Evolutionary conservation across 2,113 vertebrate species (phyloP), one percentile per base, ranked within the genome.

Genomic region (Caracal caracal): DNA sequence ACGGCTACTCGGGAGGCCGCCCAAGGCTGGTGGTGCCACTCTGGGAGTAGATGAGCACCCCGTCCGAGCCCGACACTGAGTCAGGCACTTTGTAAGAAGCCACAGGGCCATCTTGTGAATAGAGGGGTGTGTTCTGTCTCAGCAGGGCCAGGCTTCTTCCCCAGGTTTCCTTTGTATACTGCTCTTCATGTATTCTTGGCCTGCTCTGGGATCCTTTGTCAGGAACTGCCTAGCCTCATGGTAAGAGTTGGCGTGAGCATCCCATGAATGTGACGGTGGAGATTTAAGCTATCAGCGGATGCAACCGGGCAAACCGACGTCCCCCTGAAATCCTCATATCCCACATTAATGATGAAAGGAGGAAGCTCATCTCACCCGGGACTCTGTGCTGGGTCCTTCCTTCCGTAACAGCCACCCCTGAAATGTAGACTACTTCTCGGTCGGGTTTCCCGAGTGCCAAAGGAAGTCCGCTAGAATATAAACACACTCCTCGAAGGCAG

Each of bases 41-140:
- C 20, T 37, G 3, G 9, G 0, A 70, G 35, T 16, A 0, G n/a
- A n/a, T 30, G 16, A 47, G 43, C 33, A 24, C 2, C 24, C 11
- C 22, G 26, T 17, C 40, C 4, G 35, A 61, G 28, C 49, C 30
- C n/a, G 10, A 0, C 5, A 5, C 40, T 59, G 6, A 16, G n/a
- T 73, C 22, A 1, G 6, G 40, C 15, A 13, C 30, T 24, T 88
- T 82, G 2, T 24, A 35, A 43, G 92, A 61, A 89, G 66, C 26
- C 88, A 5, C 78, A 40, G 73, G 40, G 68, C 68, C 43, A 3
- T 53, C 81, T 47, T 37, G 24, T 22, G 40, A 40, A 10, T 49
- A 33, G 35, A 43, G 15, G 12, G 43, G 15, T 53, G 26, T 75
- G 73, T 80, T 40, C 19, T 24, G 15, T 59, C 84, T 30, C 80